Percentiles rank a stretch among this genome's conserved stretches.
phyloP scores from a whole-genome alignment of 2,113 vertebrate species.

The Vidua macroura region DNA sequence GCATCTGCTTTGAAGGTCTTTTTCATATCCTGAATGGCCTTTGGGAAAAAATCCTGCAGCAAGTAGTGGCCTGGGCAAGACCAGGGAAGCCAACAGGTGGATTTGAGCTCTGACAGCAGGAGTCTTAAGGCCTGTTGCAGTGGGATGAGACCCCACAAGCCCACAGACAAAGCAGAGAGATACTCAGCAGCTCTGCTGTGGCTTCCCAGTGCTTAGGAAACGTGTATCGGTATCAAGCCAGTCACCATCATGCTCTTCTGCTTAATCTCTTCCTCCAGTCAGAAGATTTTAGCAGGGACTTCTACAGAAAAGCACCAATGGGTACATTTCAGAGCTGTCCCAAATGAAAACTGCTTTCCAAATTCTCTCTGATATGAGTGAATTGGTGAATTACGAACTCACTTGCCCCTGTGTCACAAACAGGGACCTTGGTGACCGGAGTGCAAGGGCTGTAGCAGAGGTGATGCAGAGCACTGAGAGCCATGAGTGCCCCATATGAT shows the following conservation, averaged over 20 bases:
- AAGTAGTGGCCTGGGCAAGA: background rate
- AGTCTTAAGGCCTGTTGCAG: background rate
- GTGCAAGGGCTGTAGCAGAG: background rate
- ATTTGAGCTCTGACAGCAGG: background rate
- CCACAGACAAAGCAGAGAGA: background rate
- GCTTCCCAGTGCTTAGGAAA: background rate
- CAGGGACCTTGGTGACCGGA: background rate
- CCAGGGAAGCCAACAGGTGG: rapidly evolving
- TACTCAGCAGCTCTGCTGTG: background rate
- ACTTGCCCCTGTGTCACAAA: background rate
- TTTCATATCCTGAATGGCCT: rapidly evolving
- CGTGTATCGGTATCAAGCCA: rapidly evolving
- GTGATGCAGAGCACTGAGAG: background rate
- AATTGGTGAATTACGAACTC: background rate
- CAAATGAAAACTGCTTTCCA: background rate
- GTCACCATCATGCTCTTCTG: background rate
- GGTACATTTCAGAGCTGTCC: background rate
- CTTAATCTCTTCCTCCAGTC: background rate
- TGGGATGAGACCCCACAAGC: background rate
- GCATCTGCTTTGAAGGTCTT: background rate
- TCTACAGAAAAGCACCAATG: background rate
- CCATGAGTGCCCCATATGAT: background rate
- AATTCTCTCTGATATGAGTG: rapidly evolving
- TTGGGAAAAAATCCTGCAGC: background rate
- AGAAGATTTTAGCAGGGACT: background rate